These are phyloP conservation scores for Habroteleia sp. DNA, from an alignment of 2,888 invertebrate species.

Conservation along the genomic window DNA sequence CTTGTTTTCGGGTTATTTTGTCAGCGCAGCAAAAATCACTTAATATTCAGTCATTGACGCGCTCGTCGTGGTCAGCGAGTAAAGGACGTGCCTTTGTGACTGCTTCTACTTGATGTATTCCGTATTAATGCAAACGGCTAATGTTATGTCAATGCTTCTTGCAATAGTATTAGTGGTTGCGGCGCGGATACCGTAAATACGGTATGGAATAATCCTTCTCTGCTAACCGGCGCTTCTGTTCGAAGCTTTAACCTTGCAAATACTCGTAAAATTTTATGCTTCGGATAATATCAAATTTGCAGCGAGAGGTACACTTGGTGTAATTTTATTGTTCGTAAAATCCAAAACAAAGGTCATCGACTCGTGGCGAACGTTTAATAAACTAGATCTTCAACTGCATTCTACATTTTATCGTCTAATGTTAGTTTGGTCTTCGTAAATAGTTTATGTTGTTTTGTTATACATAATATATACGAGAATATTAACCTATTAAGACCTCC, in stretches of 20 bases:
- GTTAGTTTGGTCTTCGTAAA: conserved; percentile 2
- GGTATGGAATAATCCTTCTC: conserved; percentile 65
- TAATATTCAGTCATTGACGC: conserved; percentile 45
- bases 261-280: conserved; percentile 28
- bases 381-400: conserved; percentile 3
- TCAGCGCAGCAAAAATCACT: conserved; percentile 27
- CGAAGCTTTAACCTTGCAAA: conserved; percentile 36
- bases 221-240: conserved; percentile 65
- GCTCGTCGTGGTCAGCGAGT: conserved; percentile 15
- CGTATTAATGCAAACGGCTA: conserved; percentile 73
- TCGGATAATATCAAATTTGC: conserved; percentile 40
- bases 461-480: not conserved
- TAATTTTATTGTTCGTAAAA: conserved; percentile 17
- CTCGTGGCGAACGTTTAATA: conserved; percentile 8
- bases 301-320: conserved; percentile 3
- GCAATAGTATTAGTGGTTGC: conserved; percentile 66
- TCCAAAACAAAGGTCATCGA: conserved; percentile 15
- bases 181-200: conserved; percentile 67
- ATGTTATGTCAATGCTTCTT: conserved; percentile 72
- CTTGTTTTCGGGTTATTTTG: conserved; percentile 29
- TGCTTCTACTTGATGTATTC: conserved; percentile 69
- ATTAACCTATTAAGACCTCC: conserved; percentile 8
- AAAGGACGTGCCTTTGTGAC: conserved; percentile 43
- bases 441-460: not conserved
- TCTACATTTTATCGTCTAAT: conserved; percentile 3